Percentiles rank a stretch among this genome's conserved stretches.
phyloP scores from a whole-genome alignment of 2,113 vertebrate genomes.

The Sigmodon hispidus region DNA sequence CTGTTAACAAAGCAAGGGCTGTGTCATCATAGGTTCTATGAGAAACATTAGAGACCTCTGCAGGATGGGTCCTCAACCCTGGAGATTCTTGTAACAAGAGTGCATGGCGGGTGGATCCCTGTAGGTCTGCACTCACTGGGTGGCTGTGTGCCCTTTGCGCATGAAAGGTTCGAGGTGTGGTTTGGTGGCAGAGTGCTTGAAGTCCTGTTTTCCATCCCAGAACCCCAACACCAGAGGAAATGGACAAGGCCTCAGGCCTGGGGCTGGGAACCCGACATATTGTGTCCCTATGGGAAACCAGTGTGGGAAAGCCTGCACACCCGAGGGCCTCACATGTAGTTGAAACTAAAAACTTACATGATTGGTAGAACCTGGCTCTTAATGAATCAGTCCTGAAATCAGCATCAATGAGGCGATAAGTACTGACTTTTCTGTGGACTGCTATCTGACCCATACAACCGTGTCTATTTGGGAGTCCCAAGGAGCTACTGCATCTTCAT shows the following conservation, averaged over 20 bases:
- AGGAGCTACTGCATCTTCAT: background rate
- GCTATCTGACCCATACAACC: background rate
- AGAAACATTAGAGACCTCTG: background rate
- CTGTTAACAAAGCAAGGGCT: background rate
- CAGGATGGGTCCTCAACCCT: background rate
- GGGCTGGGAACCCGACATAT: no score
- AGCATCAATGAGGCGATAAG: background rate
- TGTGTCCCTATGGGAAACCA: background rate
- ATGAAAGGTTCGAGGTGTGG: no score
- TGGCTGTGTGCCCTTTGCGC: background rate
- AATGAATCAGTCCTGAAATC: background rate
- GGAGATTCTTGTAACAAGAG: background rate
- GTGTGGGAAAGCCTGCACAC: background rate
- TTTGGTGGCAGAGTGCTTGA: background rate
- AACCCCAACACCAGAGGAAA: background rate
- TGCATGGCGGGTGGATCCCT: no score
- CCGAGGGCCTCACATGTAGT: background rate
- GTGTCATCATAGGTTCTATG: background rate
- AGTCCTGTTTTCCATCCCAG: background rate
- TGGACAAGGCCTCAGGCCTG: background rate
- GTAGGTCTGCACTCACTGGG: background rate
- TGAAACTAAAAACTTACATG: background rate
- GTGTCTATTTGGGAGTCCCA: background rate
- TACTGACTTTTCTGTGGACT: background rate
- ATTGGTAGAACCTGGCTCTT: background rate